Percentiles rank a stretch among this genome's conserved stretches.
phyloP scores from a whole-genome alignment of 1,140 invertebrate genomes.

The Papilio aristodemus region DNA sequence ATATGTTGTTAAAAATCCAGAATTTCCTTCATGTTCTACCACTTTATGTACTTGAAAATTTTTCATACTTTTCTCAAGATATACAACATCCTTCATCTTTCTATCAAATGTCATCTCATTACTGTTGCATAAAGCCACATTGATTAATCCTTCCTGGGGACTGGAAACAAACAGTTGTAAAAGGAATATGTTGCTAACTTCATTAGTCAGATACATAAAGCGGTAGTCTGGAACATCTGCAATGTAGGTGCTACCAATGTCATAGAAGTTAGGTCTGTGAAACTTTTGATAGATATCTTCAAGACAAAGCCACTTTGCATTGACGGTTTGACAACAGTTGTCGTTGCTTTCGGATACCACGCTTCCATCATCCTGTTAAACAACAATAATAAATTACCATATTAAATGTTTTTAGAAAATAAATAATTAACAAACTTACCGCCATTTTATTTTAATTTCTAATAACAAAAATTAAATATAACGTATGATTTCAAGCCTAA shows the following conservation, averaged over 20 bases:
- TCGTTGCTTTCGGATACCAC: conserved; percentile 50
- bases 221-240: conserved; percentile 59
- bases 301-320: conserved; percentile 62
- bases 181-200: conserved; percentile 54
- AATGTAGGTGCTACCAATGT: conserved; percentile 67
- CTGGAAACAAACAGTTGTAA: conserved; percentile 63
- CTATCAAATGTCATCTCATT: conserved; percentile 53
- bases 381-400: not conserved
- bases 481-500: not conserved
- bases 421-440: not conserved
- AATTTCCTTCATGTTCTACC: conserved; percentile 39
- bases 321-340: conserved; percentile 47
- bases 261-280: conserved; percentile 63
- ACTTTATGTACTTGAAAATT: conserved; percentile 47
- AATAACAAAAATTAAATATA: not conserved
- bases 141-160: conserved; percentile 47
- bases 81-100: conserved; percentile 51
- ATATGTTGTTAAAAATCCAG: conserved; percentile 63
- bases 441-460: not conserved
- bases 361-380: conserved; percentile 42
- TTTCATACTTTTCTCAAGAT: conserved; percentile 43
- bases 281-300: conserved; percentile 65
- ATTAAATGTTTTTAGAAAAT: not conserved
- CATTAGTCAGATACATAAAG: conserved; percentile 61
- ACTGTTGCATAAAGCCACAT: conserved; percentile 45